These are phyloP conservation scores for Acromyrmex charruanus DNA, from an alignment of 1,140 invertebrate genomes.

Conservation along the genomic window DNA sequence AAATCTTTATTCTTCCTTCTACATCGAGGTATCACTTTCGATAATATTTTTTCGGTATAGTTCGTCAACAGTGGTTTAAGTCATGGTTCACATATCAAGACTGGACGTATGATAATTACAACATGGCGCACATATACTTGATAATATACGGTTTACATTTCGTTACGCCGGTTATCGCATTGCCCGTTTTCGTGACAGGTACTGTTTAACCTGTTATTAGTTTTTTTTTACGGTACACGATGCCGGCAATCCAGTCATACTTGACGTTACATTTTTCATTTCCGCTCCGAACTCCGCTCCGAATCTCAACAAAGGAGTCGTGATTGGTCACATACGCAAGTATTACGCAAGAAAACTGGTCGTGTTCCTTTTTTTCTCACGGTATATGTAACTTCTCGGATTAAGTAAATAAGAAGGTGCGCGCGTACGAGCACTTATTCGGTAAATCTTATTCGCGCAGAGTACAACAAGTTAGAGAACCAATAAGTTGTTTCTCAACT, in stretches of 20 bases:
- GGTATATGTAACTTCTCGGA: not conserved
- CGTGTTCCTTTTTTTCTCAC: constrained; percentile 38
- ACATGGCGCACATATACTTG: not conserved
- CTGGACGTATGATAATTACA: constrained; percentile 67
- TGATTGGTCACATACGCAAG: not conserved
- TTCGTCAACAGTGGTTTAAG: constrained; percentile 43
- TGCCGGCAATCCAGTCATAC: constrained; percentile 56
- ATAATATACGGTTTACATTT: constrained; percentile 54
- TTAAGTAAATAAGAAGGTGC: constrained; percentile 34
- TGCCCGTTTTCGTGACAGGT: constrained; percentile 40
- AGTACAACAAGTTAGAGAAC: not conserved
- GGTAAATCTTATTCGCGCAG: not conserved
- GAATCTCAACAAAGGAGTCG: not conserved
- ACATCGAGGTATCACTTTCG: constrained; percentile 35
- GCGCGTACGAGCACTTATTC: not conserved
- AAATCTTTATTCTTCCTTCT: constrained; percentile 42
- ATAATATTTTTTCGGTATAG: constrained; percentile 41
- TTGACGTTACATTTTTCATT: constrained; percentile 42
- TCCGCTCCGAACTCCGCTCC: not conserved
- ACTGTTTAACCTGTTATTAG: constrained; percentile 66
- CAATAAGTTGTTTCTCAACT: constrained; percentile 8
- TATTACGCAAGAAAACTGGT: constrained; percentile 51
- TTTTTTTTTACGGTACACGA: constrained; percentile 58
- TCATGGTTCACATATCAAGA: constrained; percentile 68
- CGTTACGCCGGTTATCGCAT: constrained; percentile 46